A percentile compares a stretch with the other conserved stretches of the same genome.
These are phyloP conservation scores for Trichomalopsis sarcophagae DNA, from an alignment of 1,140 invertebrate genomes.

Conservation along the genomic window DNA sequence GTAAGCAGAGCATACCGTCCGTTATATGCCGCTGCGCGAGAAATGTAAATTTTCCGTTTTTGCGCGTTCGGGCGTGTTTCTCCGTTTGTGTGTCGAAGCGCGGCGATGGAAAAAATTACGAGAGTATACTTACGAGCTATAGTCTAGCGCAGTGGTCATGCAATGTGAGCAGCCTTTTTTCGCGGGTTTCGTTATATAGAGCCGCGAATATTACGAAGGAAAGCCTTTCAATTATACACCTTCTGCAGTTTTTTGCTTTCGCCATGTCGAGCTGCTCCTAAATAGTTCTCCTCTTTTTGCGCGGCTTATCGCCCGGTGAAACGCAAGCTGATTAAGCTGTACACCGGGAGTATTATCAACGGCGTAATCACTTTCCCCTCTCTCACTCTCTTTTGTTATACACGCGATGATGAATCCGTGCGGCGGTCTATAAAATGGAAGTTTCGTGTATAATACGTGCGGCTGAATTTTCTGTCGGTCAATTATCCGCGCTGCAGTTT, in stretches of 20 bases:
- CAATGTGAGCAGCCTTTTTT: slow-evolving; percentile 13
- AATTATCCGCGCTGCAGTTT: background rate
- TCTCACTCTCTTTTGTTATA: background rate
- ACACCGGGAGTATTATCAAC: background rate
- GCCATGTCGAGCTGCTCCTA: background rate
- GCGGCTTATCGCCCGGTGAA: background rate
- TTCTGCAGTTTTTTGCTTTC: background rate
- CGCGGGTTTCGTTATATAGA: background rate
- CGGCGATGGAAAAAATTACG: slow-evolving; percentile 19
- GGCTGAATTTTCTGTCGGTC: background rate
- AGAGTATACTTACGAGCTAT: no score
- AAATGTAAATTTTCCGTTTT: slow-evolving; percentile 41
- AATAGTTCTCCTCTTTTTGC: background rate
- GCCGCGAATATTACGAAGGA: background rate
- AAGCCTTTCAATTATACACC: background rate
- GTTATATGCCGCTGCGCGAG: slow-evolving; percentile 50
- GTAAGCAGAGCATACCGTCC: slow-evolving; percentile 64
- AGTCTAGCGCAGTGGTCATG: background rate
- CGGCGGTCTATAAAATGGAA: background rate
- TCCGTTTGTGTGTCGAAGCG: slow-evolving; percentile 20
- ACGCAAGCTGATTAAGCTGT: background rate
- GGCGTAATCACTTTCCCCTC: background rate
- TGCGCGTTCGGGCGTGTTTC: slow-evolving; percentile 6
- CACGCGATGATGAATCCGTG: background rate
- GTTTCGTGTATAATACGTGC: background rate